A percentile compares a stretch with the other conserved stretches of the same genome.
Conservation (phyloP, 2,888 invertebrate genomes). For the Luperina nickerlii region DNA sequence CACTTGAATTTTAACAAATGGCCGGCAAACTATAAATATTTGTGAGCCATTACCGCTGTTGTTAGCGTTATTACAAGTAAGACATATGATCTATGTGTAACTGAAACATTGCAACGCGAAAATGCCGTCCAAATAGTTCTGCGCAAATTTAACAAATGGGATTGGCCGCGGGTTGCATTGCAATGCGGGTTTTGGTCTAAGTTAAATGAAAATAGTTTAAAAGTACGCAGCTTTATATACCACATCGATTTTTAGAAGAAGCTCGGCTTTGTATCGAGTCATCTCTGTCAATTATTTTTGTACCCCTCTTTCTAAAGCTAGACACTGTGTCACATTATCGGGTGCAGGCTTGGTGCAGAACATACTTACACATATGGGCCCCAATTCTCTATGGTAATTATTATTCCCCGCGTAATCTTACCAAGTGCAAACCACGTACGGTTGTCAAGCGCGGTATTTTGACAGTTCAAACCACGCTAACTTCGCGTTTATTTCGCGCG, state of each 20-base stretch:
- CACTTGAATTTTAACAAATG: slow-evolving; percentile 65
- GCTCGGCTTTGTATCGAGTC: background rate
- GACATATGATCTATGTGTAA: slow-evolving; percentile 67
- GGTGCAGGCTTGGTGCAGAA: background rate
- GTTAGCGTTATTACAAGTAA: slow-evolving; percentile 64
- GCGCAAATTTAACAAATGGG: slow-evolving; percentile 88
- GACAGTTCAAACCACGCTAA: no score
- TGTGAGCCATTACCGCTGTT: slow-evolving; percentile 66
- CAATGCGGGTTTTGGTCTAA: slow-evolving; percentile 73
- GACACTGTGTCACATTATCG: background rate
- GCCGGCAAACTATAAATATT: slow-evolving; percentile 64
- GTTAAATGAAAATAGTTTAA: slow-evolving; percentile 30
- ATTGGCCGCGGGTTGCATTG: slow-evolving; percentile 82
- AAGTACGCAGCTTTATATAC: background rate
- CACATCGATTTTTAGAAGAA: background rate
- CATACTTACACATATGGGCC: background rate
- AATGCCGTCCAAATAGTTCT: slow-evolving; percentile 82
- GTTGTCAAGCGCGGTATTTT: no score
- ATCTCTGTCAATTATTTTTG: background rate
- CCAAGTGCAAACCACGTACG: no score
- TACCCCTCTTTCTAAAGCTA: background rate
- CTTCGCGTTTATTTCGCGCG: no score
- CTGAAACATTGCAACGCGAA: slow-evolving; percentile 66
- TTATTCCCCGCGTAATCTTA: no score
- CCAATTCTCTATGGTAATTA: no score